Evolutionary conservation across 2,888 invertebrate genomes (phyloP).

Genomic region (Agrotis segetum): DNA sequence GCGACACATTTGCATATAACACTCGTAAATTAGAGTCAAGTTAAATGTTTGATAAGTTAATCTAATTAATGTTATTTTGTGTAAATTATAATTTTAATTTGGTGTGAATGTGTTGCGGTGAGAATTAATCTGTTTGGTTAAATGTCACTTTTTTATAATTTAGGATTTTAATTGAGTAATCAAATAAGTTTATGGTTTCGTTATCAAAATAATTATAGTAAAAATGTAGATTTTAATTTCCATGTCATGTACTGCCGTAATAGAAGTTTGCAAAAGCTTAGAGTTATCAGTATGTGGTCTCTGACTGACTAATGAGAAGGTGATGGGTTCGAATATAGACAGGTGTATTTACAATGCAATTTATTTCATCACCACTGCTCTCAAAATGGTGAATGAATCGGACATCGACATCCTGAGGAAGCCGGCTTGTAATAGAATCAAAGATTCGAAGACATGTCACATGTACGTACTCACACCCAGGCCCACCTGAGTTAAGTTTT

Average conservation of each 20-base stretch:
- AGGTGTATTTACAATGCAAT: too few relatives aligned
- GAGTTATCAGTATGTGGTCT: too few relatives aligned
- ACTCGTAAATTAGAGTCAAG: constrained; percentile 68
- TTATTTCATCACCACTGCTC: too few relatives aligned
- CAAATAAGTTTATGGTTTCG: not conserved
- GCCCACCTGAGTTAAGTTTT: too few relatives aligned
- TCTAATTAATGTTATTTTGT: constrained; percentile 65
- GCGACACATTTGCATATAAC: constrained; percentile 72
- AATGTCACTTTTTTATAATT: constrained; percentile 32
- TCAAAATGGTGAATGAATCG: too few relatives aligned
- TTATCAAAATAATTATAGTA: not conserved
- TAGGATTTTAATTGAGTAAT: constrained; percentile 15
- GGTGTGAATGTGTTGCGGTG: constrained; percentile 37
- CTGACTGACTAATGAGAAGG: too few relatives aligned
- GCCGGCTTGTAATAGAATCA: too few relatives aligned
- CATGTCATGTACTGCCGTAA: not conserved
- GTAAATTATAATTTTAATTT: constrained; percentile 64
- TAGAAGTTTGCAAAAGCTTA: not conserved
- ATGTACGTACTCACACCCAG: too few relatives aligned
- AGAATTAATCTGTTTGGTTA: constrained; percentile 30
- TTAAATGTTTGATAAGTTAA: constrained; percentile 64
- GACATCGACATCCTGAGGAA: too few relatives aligned
- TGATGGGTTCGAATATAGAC: too few relatives aligned
- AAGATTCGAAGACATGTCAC: too few relatives aligned
- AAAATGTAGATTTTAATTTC: constrained; percentile 12